Conservation (phyloP, 53 echinoderm and acorn worm genomes). For the Zoroaster sp. region DNA sequence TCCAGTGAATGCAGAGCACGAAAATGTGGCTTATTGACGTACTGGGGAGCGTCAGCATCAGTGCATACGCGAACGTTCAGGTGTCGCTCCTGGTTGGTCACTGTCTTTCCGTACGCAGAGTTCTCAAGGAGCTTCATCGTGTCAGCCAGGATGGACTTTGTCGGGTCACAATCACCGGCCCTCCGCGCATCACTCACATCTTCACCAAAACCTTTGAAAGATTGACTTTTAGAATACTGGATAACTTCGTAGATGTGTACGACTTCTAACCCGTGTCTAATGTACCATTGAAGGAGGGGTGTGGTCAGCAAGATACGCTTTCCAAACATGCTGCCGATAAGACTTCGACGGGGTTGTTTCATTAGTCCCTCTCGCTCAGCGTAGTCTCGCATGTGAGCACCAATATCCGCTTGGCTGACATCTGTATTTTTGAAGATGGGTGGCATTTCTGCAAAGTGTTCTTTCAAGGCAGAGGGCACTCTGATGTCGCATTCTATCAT, state of each 20-base stretch:
- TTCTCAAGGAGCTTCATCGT: constrained; percentile 53
- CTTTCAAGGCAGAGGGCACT: background rate
- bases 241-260: constrained; percentile 1
- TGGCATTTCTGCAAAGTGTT: constrained; percentile 11
- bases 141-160: constrained; percentile 46
- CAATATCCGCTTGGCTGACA: background rate
- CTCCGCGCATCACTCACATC: constrained; percentile 17
- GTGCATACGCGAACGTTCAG: background rate
- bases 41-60: background rate
- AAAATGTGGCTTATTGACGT: constrained; percentile 26
- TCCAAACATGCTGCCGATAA: constrained; percentile 32
- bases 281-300: constrained; percentile 13
- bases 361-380: constrained; percentile 2
- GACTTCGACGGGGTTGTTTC: background rate
- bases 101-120: too few relatives aligned
- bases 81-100: constrained; percentile 38
- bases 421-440: constrained; percentile 35
- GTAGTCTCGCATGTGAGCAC: background rate
- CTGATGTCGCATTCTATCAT: background rate
- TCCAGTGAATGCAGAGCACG: background rate
- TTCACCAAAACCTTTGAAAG: constrained; percentile 4
- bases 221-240: background rate
- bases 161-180: constrained; percentile 16
- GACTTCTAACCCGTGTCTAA: background rate
- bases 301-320: constrained; percentile 1